These are phyloP conservation scores for Stigmatopora nigra DNA, from an alignment of 2,113 vertebrate species.

Conservation along the genomic window DNA sequence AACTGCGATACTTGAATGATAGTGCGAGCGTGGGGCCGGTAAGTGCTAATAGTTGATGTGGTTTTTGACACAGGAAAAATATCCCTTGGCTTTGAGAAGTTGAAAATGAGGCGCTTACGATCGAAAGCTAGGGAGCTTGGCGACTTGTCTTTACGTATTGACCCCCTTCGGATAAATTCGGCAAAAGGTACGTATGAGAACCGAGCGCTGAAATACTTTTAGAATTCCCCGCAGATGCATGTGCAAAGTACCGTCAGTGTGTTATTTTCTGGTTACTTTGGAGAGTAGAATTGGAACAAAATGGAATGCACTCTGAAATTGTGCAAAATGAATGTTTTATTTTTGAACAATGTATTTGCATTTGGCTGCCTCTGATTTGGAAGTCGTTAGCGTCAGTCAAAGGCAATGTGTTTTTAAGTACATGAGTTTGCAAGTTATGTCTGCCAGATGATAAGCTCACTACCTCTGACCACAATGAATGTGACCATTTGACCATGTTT, in stretches of 20 bases:
- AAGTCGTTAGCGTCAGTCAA: not conserved
- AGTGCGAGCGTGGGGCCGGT: conserved; percentile 54
- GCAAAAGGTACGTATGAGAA: not conserved
- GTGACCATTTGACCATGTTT: conserved; percentile 60
- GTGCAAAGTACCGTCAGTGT: too few relatives aligned
- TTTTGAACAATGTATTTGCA: not conserved
- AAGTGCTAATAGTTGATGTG: conserved; percentile 49
- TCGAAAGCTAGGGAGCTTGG: not conserved
- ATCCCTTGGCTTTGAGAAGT: not conserved
- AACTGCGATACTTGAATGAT: conserved; percentile 47
- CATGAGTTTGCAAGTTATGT: conserved; percentile 29
- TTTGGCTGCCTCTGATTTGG: not conserved
- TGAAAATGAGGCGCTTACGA: not conserved
- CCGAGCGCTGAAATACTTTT: too few relatives aligned
- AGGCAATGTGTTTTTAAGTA: conserved; percentile 16
- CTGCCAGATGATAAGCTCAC: conserved; percentile 32
- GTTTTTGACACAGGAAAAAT: conserved; percentile 1
- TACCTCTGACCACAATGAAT: conserved; percentile 68
- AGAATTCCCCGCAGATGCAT: too few relatives aligned
- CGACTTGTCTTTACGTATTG: not conserved
- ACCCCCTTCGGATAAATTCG: not conserved
- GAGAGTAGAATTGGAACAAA: too few relatives aligned
- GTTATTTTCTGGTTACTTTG: too few relatives aligned
- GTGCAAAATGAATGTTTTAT: not conserved
- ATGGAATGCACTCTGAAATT: not conserved